Percentiles rank a stretch among this genome's conserved stretches.
These are phyloP conservation scores for Dissostichus mawsoni DNA, from an alignment of 2,113 vertebrate genomes.

Conservation along the genomic window DNA sequence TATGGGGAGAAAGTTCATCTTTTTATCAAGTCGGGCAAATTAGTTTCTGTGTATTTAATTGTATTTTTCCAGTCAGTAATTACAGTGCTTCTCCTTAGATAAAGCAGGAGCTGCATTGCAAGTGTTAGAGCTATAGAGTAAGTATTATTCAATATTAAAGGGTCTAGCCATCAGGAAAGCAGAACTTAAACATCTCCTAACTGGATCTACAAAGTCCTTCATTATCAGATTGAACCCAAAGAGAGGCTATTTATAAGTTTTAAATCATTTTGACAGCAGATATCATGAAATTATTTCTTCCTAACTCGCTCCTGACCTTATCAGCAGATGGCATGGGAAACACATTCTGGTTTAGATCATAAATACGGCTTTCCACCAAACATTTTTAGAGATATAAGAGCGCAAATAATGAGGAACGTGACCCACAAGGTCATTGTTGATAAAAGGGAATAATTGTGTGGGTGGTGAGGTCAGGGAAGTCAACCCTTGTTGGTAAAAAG, in stretches of 20 bases:
- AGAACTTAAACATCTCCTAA: background rate
- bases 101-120: background rate
- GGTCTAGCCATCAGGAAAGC: background rate
- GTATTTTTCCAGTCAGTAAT: background rate
- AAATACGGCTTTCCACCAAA: slow-evolving; percentile 24
- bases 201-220: background rate
- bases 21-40: background rate
- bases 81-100: background rate
- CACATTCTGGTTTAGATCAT: background rate
- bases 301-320: slow-evolving; percentile 26
- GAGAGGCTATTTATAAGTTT: slow-evolving; percentile 10
- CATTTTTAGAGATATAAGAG: slow-evolving; percentile 8
- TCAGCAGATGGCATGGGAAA: slow-evolving; percentile 17
- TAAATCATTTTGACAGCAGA: background rate
- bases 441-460: slow-evolving; percentile 41
- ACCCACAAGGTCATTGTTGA: background rate
- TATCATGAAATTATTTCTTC: background rate
- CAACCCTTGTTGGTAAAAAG: background rate
- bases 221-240: slow-evolving; percentile 24
- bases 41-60: background rate
- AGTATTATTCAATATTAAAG: background rate
- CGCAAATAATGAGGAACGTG: slow-evolving; percentile 16
- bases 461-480: background rate
- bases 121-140: background rate
- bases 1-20: background rate